Conservation (phyloP, 2,113 vertebrate species). For the Anhinga anhinga region DNA sequence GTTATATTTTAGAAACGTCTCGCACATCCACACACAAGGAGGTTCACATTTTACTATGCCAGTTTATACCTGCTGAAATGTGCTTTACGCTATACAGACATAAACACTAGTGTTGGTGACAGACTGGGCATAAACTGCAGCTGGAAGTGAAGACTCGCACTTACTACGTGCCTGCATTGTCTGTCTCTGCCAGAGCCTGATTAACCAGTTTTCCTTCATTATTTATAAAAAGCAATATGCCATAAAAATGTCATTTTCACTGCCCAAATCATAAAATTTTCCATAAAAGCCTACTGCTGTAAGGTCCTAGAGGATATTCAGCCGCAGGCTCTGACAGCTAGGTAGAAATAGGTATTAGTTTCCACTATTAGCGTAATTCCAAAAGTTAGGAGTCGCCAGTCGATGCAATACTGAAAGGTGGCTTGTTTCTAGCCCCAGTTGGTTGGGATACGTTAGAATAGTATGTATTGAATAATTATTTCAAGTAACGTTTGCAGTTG, state of each 20-base stretch:
- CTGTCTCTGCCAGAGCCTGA: not conserved
- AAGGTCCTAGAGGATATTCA: not conserved
- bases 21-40: not conserved
- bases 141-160: not conserved
- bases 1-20: not conserved
- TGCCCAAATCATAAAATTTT: not conserved
- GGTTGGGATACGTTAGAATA: not conserved
- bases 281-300: not conserved
- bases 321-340: not conserved
- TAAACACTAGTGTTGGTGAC: not conserved
- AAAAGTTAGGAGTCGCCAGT: not conserved
- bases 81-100: not conserved
- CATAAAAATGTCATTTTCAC: not conserved
- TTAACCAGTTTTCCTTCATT: not conserved
- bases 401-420: not conserved
- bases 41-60: not conserved
- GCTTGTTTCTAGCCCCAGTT: not conserved
- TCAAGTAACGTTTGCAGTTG: not conserved
- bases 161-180: not conserved
- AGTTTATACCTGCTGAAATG: not conserved
- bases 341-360: not conserved
- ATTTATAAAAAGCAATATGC: conserved; percentile 7
- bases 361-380: not conserved
- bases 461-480: not conserved
- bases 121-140: not conserved